A percentile compares a stretch with the other conserved stretches of the same genome.
Conservation (phyloP, 2,113 vertebrate species). For the Tragulus kanchil region DNA sequence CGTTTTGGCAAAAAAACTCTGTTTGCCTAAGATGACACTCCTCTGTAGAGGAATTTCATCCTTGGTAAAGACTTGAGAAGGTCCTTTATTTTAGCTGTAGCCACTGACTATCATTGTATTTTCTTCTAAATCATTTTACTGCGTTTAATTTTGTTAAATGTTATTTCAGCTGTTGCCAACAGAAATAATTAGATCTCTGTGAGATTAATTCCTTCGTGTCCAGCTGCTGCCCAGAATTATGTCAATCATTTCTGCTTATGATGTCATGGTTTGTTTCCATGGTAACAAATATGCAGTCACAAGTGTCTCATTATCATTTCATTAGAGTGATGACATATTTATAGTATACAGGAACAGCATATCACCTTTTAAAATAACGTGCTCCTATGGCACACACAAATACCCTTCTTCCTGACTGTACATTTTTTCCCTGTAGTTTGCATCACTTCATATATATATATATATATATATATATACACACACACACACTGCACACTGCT, state of each 20-base stretch:
- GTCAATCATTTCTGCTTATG: constrained; percentile 56
- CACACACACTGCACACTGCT: background rate
- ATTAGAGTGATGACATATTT: constrained; percentile 60
- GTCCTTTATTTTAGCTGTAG: constrained; percentile 16
- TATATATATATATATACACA: no score
- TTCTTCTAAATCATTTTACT: constrained; percentile 51
- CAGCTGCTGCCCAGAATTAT: constrained; percentile 59
- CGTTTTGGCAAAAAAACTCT: constrained; percentile 18
- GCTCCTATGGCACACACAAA: background rate
- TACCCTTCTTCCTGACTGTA: background rate
- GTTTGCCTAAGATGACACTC: background rate
- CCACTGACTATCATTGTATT: background rate
- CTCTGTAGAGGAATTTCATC: constrained; percentile 11
- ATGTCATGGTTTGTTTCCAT: constrained; percentile 73
- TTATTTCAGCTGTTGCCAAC: constrained; percentile 58
- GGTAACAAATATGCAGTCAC: constrained; percentile 39
- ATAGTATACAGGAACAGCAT: constrained; percentile 27
- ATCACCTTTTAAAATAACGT: constrained; percentile 16
- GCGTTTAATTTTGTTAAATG: constrained; percentile 51
- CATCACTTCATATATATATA: constrained; percentile 2
- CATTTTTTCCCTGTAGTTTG: background rate
- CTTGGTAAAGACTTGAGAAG: constrained; percentile 1
- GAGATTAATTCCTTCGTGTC: constrained; percentile 37
- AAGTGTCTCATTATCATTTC: constrained; percentile 65
- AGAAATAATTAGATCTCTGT: constrained; percentile 49